Conservation (phyloP, 2,888 invertebrate species). For the Barypeithes pellucidus region DNA sequence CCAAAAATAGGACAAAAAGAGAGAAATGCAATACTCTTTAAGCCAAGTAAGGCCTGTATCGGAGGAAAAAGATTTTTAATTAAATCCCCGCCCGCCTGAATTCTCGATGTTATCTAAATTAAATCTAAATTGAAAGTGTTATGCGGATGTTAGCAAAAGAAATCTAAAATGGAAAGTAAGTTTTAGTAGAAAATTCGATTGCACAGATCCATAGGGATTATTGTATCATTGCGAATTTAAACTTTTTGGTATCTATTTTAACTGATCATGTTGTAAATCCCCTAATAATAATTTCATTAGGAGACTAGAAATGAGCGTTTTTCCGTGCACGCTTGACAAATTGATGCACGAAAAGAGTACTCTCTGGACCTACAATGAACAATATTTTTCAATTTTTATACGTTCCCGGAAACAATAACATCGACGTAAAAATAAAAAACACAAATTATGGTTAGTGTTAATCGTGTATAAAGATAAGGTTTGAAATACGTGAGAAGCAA, state of each 20-base stretch:
- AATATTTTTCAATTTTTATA: no score
- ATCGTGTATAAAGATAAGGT: no score
- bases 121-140: conserved; percentile 56
- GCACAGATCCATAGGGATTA: conserved; percentile 34
- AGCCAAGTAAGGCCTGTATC: conserved; percentile 27
- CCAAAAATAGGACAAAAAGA: conserved; percentile 8
- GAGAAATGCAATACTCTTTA: conserved; percentile 22
- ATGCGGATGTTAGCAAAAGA: conserved; percentile 49
- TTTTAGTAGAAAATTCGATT: conserved; percentile 46
- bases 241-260: conserved; percentile 29
- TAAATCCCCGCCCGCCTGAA: conserved; percentile 50
- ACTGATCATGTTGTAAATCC: not conserved
- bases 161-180: conserved; percentile 51
- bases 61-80: conserved; percentile 50
- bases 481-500: no score
- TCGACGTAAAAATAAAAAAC: no score
- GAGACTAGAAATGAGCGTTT: no score
- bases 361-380: no score
- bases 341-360: no score
- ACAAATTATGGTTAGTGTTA: no score
- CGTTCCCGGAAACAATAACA: no score
- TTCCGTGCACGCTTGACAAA: no score
- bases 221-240: conserved; percentile 42
- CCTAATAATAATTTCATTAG: no score
- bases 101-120: conserved; percentile 54